A percentile compares a stretch with the other conserved stretches of the same genome.
phyloP scores from a whole-genome alignment of 1,140 invertebrate species.

The Diachasma alloeum region DNA sequence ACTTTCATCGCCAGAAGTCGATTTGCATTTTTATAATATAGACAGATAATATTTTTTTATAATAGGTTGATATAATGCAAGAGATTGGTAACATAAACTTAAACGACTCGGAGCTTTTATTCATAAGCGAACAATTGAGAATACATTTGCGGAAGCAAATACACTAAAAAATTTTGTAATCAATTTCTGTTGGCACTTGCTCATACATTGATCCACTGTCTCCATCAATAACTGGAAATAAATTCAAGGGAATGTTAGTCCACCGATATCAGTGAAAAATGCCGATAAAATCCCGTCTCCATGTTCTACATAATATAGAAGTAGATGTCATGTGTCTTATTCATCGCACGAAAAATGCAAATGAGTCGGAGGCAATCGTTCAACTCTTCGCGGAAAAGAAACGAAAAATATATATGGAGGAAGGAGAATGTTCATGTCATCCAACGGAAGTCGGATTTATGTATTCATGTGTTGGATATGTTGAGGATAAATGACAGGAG shows the following conservation, averaged over 20 bases:
- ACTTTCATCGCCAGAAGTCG: too few relatives aligned
- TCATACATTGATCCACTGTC: background rate
- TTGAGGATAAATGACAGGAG: slow-evolving; percentile 18
- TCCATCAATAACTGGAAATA: background rate
- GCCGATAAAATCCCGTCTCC: background rate
- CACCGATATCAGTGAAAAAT: slow-evolving; percentile 1
- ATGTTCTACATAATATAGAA: background rate
- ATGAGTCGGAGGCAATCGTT: slow-evolving; percentile 43
- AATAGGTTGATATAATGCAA: too few relatives aligned
- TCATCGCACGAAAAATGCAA: slow-evolving; percentile 49
- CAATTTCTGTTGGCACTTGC: background rate
- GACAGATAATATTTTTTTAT: too few relatives aligned
- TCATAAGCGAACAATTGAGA: background rate
- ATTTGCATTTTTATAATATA: too few relatives aligned
- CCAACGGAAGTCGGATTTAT: slow-evolving; percentile 24
- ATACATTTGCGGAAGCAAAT: too few relatives aligned
- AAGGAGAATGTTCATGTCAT: slow-evolving; percentile 34
- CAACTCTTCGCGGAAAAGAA: slow-evolving; percentile 14
- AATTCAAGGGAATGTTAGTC: background rate
- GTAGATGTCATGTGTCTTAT: slow-evolving; percentile 39
- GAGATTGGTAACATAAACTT: too few relatives aligned
- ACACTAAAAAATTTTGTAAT: background rate
- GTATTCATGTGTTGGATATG: slow-evolving; percentile 13
- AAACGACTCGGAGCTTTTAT: too few relatives aligned
- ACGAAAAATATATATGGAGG: background rate